phyloP scores from a whole-genome alignment of 2,888 invertebrate genomes.

The Taphrorychus bicolor region DNA sequence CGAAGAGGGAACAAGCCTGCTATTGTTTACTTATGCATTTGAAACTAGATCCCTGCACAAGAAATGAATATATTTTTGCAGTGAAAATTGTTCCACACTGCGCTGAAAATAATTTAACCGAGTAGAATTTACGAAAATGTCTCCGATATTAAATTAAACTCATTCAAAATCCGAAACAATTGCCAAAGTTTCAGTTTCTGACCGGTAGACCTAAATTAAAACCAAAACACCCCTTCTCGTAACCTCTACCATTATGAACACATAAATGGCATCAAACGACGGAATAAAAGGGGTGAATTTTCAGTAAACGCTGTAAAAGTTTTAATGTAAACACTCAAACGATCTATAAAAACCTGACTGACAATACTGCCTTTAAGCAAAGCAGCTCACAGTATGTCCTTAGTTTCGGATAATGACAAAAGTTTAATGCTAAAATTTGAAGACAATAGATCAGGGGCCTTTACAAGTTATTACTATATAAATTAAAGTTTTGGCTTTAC shows the following conservation, averaged over 20 bases:
- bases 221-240: neutral
- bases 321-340: conserved; percentile 18
- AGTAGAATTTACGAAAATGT: neutral
- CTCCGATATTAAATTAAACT: neutral
- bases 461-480: conserved; percentile 31
- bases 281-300: conserved; percentile 8
- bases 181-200: neutral
- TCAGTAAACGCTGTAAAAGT: conserved; percentile 16
- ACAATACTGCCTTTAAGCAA: conserved; percentile 31
- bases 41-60: neutral
- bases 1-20: neutral
- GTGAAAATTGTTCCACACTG: neutral
- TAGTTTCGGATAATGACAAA: conserved; percentile 37
- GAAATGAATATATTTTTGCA: neutral
- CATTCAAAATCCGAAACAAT: neutral
- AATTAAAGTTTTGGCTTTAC: conserved; percentile 25
- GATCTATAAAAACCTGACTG: conserved; percentile 27
- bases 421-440: conserved; percentile 39
- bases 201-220: conserved; percentile 1
- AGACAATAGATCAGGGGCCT: conserved; percentile 34
- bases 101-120: too few species aligned
- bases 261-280: conserved; percentile 16
- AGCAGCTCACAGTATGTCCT: conserved; percentile 28
- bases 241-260: neutral
- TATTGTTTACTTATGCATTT: neutral